Percentiles rank a stretch among this genome's conserved stretches.
These are phyloP conservation scores for Grallaria varia DNA, from an alignment of 2,113 vertebrate genomes.

Conservation along the genomic window DNA sequence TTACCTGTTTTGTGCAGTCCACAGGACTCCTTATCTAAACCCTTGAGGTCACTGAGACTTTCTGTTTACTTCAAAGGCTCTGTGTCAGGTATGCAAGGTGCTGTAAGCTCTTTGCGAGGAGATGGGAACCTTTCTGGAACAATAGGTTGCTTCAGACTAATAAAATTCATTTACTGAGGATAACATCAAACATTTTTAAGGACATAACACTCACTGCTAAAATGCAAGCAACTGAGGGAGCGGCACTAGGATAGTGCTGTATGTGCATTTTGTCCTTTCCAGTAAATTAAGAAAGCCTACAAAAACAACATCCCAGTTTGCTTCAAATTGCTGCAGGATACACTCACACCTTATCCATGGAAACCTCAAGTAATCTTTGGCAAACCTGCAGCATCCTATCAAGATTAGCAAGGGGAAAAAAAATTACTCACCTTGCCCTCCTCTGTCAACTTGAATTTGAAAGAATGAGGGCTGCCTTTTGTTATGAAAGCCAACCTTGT, in stretches of 20 bases:
- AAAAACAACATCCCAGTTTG: neutral
- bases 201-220: neutral
- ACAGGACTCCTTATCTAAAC: neutral
- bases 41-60: neutral
- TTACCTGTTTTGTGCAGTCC: neutral
- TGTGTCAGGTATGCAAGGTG: neutral
- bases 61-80: neutral
- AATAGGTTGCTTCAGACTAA: neutral
- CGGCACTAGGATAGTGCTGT: neutral
- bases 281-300: neutral
- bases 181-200: neutral
- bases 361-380: slow-evolving; percentile 25
- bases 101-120: neutral
- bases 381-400: neutral
- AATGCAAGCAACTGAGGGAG: neutral
- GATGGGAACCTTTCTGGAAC: neutral
- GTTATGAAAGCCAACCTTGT: neutral
- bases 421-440: neutral
- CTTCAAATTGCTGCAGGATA: neutral
- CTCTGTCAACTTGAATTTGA: neutral
- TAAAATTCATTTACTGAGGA: neutral
- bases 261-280: neutral
- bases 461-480: neutral
- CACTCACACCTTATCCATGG: neutral
- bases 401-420: neutral